Evolutionary conservation across 2,888 invertebrate species (phyloP).

Genomic region (Himalopsyche japonica): DNA sequence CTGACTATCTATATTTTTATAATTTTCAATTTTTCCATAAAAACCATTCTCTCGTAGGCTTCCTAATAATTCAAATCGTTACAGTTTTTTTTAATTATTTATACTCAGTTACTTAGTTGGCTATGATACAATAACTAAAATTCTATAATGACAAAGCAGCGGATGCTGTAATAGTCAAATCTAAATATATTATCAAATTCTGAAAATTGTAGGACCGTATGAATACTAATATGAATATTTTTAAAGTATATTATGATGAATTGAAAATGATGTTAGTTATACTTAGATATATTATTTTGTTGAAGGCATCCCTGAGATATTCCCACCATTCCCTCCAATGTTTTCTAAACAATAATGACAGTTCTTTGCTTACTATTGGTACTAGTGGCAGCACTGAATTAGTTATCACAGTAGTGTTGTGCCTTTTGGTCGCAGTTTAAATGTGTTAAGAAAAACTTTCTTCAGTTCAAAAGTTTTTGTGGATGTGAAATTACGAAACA

Average conservation of each 20-base stretch:
- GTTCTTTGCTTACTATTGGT: background rate
- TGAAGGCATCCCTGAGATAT: background rate
- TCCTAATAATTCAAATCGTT: no score
- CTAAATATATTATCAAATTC: no score
- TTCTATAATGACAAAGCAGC: no score
- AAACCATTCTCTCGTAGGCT: no score
- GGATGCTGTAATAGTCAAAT: no score
- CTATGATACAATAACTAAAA: no score
- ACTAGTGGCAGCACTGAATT: slow-evolving; percentile 13
- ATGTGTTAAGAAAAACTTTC: background rate
- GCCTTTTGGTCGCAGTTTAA: background rate
- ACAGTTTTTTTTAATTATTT: no score
- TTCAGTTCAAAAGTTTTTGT: background rate
- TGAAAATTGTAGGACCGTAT: no score
- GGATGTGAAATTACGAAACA: background rate
- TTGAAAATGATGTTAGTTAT: background rate
- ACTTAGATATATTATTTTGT: background rate
- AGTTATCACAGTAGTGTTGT: slow-evolving; percentile 8
- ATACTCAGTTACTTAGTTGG: no score
- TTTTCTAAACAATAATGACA: slow-evolving; percentile 8
- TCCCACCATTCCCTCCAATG: background rate
- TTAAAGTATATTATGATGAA: background rate
- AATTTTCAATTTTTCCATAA: no score
- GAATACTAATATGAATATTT: no score
- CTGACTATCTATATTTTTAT: no score